Evolutionary conservation across 2,888 invertebrate species (phyloP).

Genomic region (Xestobium rufovillosum): DNA sequence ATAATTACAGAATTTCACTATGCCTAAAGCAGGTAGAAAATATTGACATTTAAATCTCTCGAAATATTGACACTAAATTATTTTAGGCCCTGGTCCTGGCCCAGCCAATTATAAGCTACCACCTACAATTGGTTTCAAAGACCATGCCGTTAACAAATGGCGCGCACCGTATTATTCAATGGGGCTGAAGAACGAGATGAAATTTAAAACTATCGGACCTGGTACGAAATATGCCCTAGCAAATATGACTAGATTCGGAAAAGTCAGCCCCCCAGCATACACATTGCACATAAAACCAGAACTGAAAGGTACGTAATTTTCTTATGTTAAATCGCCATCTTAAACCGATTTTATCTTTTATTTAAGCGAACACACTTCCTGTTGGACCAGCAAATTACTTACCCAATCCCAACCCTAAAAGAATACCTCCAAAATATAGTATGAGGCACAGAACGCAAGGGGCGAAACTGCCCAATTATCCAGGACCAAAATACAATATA

Average conservation of each 20-base stretch:
- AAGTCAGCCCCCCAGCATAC: constrained; percentile 47
- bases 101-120: constrained; percentile 59
- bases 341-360: too few species aligned
- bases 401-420: too few species aligned
- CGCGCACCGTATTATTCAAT: constrained; percentile 60
- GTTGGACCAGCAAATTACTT: neutral
- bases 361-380: too few species aligned
- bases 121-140: constrained; percentile 51
- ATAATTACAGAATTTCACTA: too few species aligned
- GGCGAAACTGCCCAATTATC: constrained; percentile 36
- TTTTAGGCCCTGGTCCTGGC: too few species aligned
- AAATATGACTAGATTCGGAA: constrained; percentile 45
- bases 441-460: constrained; percentile 45
- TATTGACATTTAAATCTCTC: too few species aligned
- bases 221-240: constrained; percentile 46
- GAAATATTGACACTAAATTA: too few species aligned
- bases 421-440: constrained; percentile 52
- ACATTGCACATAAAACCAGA: constrained; percentile 39
- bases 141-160: constrained; percentile 55
- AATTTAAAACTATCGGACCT: constrained; percentile 35
- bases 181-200: constrained; percentile 39
- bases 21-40: too few species aligned
- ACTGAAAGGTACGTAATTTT: constrained; percentile 20
- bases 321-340: constrained; percentile 6
- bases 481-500: constrained; percentile 54